Base-by-base conservation (phyloP, 2,113 vertebrate species). In the Cinclus mexicanus region DNA sequence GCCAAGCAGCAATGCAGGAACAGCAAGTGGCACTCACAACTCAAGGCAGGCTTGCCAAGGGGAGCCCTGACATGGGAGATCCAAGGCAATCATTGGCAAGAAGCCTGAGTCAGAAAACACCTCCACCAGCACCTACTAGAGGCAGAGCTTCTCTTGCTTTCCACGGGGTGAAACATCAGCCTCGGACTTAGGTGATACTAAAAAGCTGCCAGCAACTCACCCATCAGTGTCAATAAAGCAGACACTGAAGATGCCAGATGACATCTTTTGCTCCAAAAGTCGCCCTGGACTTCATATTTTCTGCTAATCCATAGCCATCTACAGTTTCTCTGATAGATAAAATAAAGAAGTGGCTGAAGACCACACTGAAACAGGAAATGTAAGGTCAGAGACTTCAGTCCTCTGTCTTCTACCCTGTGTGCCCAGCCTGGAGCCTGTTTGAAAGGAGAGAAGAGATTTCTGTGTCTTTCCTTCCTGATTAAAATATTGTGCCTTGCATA, bases 101-200 rank as follows among this genome's bases (percentile, higher is more conserved):
- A 70, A 92, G 22, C 7, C 60, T 1, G 11, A 50, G 28, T 63
- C 56, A 83, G 55, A 84, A 50, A 61, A 21, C 8, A 5, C 21
- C 21, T 49, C 14, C 2, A 2, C 1, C 15, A 91, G 21, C 37
- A 80, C 23, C 28, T 53, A 52, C 39, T 60, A 0, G 0, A 35
- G 14, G 10, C 7, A 83, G 16, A 74, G 24, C 2, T 89, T 57
- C 42, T 77, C 42, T 26, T 55, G 28, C 52, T 83, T 69, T 80
- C 39, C 42, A 3, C 3, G 7, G n/a, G 26, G 23, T 46, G n/a
- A 26, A 35, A 22, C 29, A 18, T 16, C 52, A 74, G 33, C 35
- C 47, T 80, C 7, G 1, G 7, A 28, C 10, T 26, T 11, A 5
- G 2, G 9, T 64, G 29, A 79, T 83, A 78, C 29, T 10, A 60